These are phyloP conservation scores for Mohoua ochrocephala DNA, from an alignment of 2,113 vertebrate genomes.

Conservation along the genomic window DNA sequence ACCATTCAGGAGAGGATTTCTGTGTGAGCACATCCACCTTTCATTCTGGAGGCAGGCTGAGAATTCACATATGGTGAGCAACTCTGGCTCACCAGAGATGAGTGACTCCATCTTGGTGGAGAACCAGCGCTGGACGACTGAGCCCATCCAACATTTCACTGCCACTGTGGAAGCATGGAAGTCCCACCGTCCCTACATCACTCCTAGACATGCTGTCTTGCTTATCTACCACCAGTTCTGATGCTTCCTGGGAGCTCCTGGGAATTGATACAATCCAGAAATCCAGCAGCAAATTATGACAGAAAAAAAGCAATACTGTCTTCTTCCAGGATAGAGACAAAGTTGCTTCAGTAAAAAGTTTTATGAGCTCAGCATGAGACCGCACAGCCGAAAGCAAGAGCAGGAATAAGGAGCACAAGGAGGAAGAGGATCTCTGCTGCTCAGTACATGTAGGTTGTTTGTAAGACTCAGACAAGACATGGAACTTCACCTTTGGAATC, in stretches of 20 bases:
- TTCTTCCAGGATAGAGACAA: background rate
- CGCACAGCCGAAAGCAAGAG: background rate
- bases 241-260: background rate
- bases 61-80: background rate
- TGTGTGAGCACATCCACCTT: background rate
- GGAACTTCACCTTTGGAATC: background rate
- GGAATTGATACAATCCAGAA: background rate
- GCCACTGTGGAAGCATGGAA: background rate
- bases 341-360: background rate
- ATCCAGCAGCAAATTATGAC: background rate
- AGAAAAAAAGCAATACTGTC: background rate
- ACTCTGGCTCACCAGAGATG: background rate
- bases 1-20: background rate
- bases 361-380: background rate
- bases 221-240: background rate
- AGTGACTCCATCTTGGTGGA: background rate
- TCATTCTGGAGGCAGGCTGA: background rate
- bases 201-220: background rate
- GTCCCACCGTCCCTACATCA: background rate
- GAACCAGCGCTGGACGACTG: fast-evolving
- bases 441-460: background rate
- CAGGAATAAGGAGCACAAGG: background rate
- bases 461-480: background rate
- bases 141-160: background rate
- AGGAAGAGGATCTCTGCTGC: background rate